Base-by-base conservation (phyloP, 1,140 invertebrate genomes). In the Drosophila miranda region DNA sequence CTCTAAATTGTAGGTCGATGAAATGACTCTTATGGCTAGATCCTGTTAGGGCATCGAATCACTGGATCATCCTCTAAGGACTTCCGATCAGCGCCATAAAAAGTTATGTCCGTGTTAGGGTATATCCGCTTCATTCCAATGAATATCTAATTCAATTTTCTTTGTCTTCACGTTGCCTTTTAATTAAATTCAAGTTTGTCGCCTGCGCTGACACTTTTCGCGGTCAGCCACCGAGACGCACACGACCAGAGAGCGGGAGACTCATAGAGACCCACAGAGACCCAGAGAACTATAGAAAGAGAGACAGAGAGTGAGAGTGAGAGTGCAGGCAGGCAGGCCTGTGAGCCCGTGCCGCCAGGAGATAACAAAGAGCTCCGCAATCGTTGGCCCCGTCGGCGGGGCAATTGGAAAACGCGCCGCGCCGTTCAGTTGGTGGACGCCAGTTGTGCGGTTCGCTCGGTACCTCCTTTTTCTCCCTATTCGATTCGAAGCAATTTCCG, bases 181-280 rank as follows among this genome's bases (percentile, higher is more conserved):
- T 86, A 81, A 87, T 86, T 87, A 78, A 87, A 81, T 87, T 86
- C 81, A 87, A 86, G 74, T 81, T 87, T 86, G 82, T 86, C 81
- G 74, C 73, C 80, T 66, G 74, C 69, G 46, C 56, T 77, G 77
- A 67, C 66, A 82, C 63, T 75, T 75, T 87, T 86, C 77, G 77
- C 73, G 81, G 81, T 78, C 82, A 81, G 51, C 48, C n/a, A 48
- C 34, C 43, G 26, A 42, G 34, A 30, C 53, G 46, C 13, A 53
- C 43, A 69, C 72, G 63, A 56, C 43, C 72, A 55, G 56, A 68
- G 55, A 64, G 57, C 45, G 54, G 7, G 50, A 45, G 49, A 51
- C 43, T 60, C 51, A 52, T 41, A 28, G 28, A 28, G 28, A 51
- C 43, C 62, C 51, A 52, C 44, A 28, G 28, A 28, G 28, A 5